Evolutionary conservation across 2,113 vertebrate genomes (phyloP), one percentile per base, ranked within the genome.

Genomic region (Heptranchias perlo): DNA sequence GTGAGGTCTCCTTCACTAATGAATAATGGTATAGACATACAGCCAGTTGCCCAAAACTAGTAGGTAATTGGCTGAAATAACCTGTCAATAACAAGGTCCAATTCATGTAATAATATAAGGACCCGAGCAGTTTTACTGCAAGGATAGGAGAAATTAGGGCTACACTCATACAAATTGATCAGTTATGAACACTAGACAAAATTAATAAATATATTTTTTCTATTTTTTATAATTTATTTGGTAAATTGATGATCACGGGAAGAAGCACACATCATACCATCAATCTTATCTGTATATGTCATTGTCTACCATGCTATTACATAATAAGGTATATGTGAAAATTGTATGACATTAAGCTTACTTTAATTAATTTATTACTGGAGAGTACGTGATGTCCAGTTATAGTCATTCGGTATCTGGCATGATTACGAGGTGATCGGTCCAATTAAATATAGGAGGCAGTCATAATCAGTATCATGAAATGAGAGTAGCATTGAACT

Each of bases 21-120:
- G 7, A 52, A 87, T 49, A 58, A 52, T 91, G 86, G 86, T 91
- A 11, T 11, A 91, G 52, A 4, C 28, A 54, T 58, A n/a, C 28
- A 58, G 35, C 52, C 47, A 3, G 6, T 58, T 92, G 11, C n/a
- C n/a, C 13, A 94, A 62, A 93, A 65, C n/a, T 39, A 23, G 58
- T 93, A 91, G 87, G 25, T 93, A 93, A 93, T 93, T 93, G 54
- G 91, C 35, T 62, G 35, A 61, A 93, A 93, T n/a, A 14, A 92
- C 31, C 54, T 39, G 61, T 10, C 14, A n/a, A 61, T 58, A 62
- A 39, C 62, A 58, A 91, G 31, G 28, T 62, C 0, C 47, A 39
- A n/a, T 93, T 93, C 21, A 62, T 39, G 54, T 39, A 93, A 28
- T 28, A 28, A 54, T 13, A 7, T 54, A 54, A 35, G 25, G 31